Evolutionary conservation across 2,888 invertebrate genomes (phyloP).

Genomic region (Dryococelus australis): DNA sequence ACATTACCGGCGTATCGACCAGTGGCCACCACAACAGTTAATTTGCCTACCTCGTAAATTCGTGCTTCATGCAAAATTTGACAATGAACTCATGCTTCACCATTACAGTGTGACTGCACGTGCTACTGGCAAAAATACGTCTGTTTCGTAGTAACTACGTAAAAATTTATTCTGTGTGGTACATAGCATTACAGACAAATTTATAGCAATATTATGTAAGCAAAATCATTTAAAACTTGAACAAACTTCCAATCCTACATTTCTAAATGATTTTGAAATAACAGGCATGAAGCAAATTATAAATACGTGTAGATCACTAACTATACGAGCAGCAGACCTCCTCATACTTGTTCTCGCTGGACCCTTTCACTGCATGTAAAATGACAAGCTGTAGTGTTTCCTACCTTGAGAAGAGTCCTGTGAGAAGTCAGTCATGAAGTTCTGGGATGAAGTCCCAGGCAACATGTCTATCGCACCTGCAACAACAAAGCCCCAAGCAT

Average conservation of each 20-base stretch:
- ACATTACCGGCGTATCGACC: background rate
- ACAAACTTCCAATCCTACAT: background rate
- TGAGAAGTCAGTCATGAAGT: conserved; percentile 51
- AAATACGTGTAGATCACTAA: background rate
- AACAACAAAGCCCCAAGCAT: conserved; percentile 22
- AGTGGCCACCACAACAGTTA: background rate
- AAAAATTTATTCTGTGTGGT: background rate
- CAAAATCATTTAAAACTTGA: background rate
- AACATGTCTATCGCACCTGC: conserved; percentile 57
- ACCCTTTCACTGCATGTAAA: conserved; percentile 12
- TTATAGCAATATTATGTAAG: background rate
- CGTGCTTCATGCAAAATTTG: background rate
- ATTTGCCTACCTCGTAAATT: background rate
- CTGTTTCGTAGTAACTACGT: background rate
- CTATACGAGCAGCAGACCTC: conserved; percentile 17
- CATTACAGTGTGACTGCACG: background rate
- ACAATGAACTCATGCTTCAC: background rate
- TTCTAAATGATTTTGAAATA: background rate
- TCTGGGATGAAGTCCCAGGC: conserved; percentile 55
- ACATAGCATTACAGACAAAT: background rate
- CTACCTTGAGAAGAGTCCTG: conserved; percentile 55
- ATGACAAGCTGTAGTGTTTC: conserved; percentile 33
- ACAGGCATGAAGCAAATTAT: background rate
- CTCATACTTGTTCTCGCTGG: background rate
- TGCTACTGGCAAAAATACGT: background rate